Evolutionary conservation across 2,113 vertebrate species (phyloP).

Genomic region (Tyto alba): DNA sequence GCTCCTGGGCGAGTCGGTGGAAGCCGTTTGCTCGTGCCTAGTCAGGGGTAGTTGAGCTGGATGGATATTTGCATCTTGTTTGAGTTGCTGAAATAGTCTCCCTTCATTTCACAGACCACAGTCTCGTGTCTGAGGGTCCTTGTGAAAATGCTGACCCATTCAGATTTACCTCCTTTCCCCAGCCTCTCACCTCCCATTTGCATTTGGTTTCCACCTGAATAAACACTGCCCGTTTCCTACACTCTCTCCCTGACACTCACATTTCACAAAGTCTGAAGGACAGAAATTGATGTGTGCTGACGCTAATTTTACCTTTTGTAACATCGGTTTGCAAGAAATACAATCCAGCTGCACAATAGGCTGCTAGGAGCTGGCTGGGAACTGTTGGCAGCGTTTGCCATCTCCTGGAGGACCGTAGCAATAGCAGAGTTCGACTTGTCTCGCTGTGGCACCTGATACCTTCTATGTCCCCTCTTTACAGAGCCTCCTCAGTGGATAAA

Average conservation of each 20-base stretch:
- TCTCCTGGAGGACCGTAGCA: constrained; percentile 30
- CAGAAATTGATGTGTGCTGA: background rate
- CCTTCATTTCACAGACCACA: background rate
- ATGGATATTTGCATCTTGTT: background rate
- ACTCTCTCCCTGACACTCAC: background rate
- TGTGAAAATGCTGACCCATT: fast-evolving
- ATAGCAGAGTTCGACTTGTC: background rate
- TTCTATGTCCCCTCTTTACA: constrained; percentile 30
- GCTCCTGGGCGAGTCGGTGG: background rate
- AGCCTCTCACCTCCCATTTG: background rate
- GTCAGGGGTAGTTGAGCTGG: background rate
- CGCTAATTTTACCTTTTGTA: background rate
- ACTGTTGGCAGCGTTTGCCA: constrained; percentile 44
- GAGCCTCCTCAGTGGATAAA: constrained; percentile 87
- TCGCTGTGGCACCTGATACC: background rate
- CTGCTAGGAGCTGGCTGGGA: background rate
- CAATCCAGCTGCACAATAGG: fast-evolving
- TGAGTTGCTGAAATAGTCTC: background rate
- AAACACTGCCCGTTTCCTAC: background rate
- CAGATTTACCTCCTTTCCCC: background rate
- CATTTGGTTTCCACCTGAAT: background rate
- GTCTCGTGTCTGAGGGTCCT: fast-evolving
- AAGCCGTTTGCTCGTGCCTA: fast-evolving
- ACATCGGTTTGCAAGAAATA: fast-evolving
- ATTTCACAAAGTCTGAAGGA: background rate